These are phyloP conservation scores for Enhydra lutris DNA, from an alignment of 2,113 vertebrate species.

Conservation along the genomic window DNA sequence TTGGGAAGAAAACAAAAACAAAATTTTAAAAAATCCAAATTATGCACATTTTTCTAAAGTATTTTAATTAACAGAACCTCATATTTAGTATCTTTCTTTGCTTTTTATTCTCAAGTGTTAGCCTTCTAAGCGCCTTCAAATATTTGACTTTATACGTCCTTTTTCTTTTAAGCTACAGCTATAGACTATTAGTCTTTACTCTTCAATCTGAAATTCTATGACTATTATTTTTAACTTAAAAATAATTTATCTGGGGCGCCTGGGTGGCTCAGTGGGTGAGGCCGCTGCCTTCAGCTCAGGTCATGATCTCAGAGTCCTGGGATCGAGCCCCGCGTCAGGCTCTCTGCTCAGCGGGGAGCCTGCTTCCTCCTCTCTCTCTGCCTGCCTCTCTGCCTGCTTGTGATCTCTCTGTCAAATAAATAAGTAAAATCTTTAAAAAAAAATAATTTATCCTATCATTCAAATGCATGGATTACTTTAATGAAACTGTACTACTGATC, in stretches of 20 bases:
- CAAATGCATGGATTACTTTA: background rate
- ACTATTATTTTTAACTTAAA: background rate
- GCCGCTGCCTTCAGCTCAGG: too few species aligned
- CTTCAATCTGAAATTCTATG: background rate
- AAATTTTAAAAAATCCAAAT: background rate
- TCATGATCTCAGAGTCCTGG: too few species aligned
- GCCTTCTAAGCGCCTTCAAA: background rate
- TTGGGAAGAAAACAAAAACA: background rate
- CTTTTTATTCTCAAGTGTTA: background rate
- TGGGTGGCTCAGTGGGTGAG: too few species aligned
- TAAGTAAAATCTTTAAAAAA: too few species aligned
- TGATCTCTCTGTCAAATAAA: too few species aligned
- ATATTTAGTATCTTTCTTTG: background rate
- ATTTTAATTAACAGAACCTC: background rate
- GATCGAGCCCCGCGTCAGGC: too few species aligned
- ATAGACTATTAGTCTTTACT: background rate
- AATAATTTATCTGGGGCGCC: background rate
- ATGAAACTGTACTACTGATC: background rate
- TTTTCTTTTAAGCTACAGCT: background rate
- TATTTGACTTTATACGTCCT: background rate
- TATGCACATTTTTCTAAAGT: background rate
- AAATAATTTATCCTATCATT: background rate
- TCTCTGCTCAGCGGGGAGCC: too few species aligned
- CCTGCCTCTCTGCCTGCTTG: too few species aligned
- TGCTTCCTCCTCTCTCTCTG: too few species aligned